Evolutionary conservation across 2,888 invertebrate genomes (phyloP), one percentile per base, ranked within the genome.

Genomic region (Dolichomitus sp.): DNA sequence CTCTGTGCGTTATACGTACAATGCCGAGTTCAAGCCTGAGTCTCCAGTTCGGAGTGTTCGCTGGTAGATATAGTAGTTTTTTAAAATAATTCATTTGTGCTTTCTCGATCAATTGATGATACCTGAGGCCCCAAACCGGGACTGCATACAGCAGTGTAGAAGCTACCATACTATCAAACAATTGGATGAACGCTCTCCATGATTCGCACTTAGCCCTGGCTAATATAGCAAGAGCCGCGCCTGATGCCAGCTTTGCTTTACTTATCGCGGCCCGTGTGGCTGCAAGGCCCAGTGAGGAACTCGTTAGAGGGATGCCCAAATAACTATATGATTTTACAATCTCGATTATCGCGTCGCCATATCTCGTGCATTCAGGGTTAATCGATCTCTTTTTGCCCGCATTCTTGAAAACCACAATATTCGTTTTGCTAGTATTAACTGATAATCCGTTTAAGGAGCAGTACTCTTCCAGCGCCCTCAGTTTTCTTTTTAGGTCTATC

Each of bases 61-160:
- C 7, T 2, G 33, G 61, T 1, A 74, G 48, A 11, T 19, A 33
- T 2, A 74, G 33, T 0, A 74, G 27, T 23, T 40, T 74, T 14
- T 74, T 63, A 12, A 14, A 74, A 23, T 50, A 70, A 48, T 70
- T 30, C 7, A 52, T 9, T 45, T 79, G 82, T 4, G 68, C 68
- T 30, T 50, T 37, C 40, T 83, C 80, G 0, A 83, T 30, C 19
- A 33, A 40, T 1, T 52, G 61, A 23, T 72, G n/a, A 45, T 83
- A 80, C 6, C 52, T 63, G 6, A 80, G 17, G 12, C 80, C 72
- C 83, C 77, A 83, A 2, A 68, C 45, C 4, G 80, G 68, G 5
- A 70, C 33, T 6, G 80, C 65, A 11, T 83, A 83, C 9, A 73
- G 6, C 11, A 83, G 17, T 11, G 50, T 68, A 4, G 23, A 33